phyloP scores from a whole-genome alignment of 1,140 invertebrate species.

The Helicoverpa armigera region DNA sequence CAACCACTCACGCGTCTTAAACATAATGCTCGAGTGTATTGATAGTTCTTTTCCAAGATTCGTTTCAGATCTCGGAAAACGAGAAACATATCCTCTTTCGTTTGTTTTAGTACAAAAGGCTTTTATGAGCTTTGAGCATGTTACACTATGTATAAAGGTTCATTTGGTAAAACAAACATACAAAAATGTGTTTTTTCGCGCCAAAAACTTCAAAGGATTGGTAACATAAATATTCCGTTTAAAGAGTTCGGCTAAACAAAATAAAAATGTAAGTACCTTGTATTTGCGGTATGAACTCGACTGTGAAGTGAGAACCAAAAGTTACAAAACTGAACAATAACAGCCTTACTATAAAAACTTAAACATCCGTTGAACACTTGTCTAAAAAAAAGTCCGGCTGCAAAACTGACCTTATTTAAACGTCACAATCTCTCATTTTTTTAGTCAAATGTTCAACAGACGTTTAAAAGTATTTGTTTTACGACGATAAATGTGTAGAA shows the following conservation, averaged over 20 bases:
- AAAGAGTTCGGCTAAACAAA: constrained; percentile 23
- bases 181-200: constrained; percentile 23
- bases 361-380: too few relatives aligned
- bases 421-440: too few relatives aligned
- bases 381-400: too few relatives aligned
- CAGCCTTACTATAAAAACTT: too few relatives aligned
- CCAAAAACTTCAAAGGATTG: constrained; percentile 45
- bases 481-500: too few relatives aligned
- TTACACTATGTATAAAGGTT: constrained; percentile 5
- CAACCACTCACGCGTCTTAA: constrained; percentile 5
- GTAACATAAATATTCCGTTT: constrained; percentile 34
- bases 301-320: not conserved
- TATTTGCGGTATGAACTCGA: not conserved
- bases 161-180: constrained; percentile 19
- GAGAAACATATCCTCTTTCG: constrained; percentile 25
- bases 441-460: too few relatives aligned
- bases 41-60: constrained; percentile 22
- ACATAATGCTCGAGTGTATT: not conserved
- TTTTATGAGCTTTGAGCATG: constrained; percentile 23
- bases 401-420: too few relatives aligned
- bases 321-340: constrained; percentile 15
- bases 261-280: not conserved
- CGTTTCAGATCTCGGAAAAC: constrained; percentile 11
- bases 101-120: constrained; percentile 38
- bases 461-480: too few relatives aligned